Conservation (phyloP, 2,113 vertebrate genomes). For the Sterrhoptilus dennistouni region DNA sequence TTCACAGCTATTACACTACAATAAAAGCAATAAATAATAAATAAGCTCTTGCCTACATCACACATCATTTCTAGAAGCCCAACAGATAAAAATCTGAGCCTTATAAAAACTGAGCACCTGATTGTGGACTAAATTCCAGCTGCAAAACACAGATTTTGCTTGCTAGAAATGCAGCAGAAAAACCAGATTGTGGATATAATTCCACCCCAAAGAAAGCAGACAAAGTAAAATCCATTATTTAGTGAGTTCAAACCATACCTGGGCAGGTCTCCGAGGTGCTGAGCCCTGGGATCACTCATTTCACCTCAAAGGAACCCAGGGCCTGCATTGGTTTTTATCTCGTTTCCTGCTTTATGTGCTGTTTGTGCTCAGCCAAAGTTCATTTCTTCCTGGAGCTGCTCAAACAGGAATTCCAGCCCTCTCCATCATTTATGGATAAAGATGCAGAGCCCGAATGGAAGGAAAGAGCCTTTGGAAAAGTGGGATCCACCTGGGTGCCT, state of each 20-base stretch:
- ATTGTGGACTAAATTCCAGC: neutral
- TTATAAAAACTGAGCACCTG: neutral
- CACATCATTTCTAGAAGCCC: neutral
- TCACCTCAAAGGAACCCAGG: neutral
- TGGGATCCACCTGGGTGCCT: rapidly evolving
- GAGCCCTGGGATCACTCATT: neutral
- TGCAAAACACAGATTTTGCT: neutral
- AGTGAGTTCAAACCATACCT: neutral
- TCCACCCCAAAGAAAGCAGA: neutral
- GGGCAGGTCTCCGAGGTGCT: neutral
- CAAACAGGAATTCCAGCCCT: rapidly evolving
- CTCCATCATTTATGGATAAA: rapidly evolving
- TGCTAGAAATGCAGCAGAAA: neutral
- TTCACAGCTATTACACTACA: neutral
- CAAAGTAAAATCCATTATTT: neutral
- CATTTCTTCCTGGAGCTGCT: neutral
- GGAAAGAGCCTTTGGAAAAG: rapidly evolving
- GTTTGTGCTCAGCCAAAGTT: neutral
- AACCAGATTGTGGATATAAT: neutral
- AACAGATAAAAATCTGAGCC: neutral
- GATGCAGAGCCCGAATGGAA: rapidly evolving
- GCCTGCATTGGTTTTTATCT: neutral
- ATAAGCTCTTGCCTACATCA: neutral
- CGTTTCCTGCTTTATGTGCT: neutral
- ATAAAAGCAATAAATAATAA: neutral